A percentile compares a stretch with the other conserved stretches of the same genome.
Evolutionary conservation across 2,888 invertebrate genomes (phyloP).

Genomic region (Drosophila pseudotalamancana): DNA sequence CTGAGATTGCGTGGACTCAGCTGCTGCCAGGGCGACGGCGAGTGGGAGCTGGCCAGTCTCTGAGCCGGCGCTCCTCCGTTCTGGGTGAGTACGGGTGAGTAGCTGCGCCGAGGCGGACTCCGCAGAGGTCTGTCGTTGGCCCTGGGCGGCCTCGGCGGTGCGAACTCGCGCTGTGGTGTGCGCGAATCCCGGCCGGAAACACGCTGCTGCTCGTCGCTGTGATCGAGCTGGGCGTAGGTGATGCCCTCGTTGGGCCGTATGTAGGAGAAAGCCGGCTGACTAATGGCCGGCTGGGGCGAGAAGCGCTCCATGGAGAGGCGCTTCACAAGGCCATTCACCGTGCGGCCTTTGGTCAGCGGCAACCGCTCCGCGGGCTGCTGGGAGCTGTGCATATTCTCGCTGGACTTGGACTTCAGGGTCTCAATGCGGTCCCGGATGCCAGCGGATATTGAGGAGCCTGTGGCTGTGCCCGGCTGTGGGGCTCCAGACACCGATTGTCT

Average conservation of each 20-base stretch:
- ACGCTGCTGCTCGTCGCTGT: conserved; percentile 65
- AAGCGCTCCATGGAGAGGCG: conserved; percentile 89
- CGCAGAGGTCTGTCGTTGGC: conserved; percentile 49
- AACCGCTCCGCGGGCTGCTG: conserved; percentile 89
- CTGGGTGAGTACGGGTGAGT: conserved; percentile 46
- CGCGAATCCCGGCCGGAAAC: conserved; percentile 55
- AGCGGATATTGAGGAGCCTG: conserved; percentile 82
- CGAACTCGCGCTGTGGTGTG: conserved; percentile 57
- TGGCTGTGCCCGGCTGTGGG: background rate
- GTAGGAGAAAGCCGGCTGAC: conserved; percentile 93
- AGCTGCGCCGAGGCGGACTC: conserved; percentile 57
- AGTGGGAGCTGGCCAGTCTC: conserved; percentile 76
- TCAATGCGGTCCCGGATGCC: conserved; percentile 79
- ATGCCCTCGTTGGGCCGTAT: conserved; percentile 87
- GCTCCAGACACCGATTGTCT: conserved; percentile 60
- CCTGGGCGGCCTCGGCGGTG: conserved; percentile 50
- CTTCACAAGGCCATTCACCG: conserved; percentile 91
- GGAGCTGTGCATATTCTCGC: conserved; percentile 89
- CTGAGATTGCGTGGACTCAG: conserved; percentile 85
- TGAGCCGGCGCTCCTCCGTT: conserved; percentile 65
- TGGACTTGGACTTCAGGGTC: conserved; percentile 84
- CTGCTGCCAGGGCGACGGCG: conserved; percentile 83
- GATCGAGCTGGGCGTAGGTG: conserved; percentile 90
- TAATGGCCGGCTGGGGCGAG: conserved; percentile 89
- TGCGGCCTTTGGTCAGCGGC: conserved; percentile 89